phyloP scores from a whole-genome alignment of 1,140 invertebrate species.

The Lucilia sericata region DNA sequence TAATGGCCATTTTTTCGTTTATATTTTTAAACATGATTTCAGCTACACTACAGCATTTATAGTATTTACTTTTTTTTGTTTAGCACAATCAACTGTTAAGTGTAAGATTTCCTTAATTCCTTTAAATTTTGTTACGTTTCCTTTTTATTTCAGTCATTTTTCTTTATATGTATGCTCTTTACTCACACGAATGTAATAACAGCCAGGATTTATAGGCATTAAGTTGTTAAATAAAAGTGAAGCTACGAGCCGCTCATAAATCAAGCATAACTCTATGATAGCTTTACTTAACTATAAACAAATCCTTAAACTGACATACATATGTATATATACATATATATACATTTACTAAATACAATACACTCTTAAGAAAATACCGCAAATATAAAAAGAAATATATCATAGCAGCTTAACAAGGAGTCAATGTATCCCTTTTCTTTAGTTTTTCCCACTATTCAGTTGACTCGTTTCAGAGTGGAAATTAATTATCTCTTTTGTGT shows the following conservation, averaged over 20 bases:
- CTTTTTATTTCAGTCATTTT: not conserved
- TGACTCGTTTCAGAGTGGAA: no score
- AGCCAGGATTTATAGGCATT: slow-evolving; percentile 42
- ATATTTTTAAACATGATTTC: not conserved
- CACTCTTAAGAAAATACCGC: no score
- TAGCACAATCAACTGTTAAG: not conserved
- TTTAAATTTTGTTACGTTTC: not conserved
- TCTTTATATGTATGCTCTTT: not conserved
- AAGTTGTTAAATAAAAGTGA: slow-evolving; percentile 41
- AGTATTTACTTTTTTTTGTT: not conserved
- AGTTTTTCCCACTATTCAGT: no score
- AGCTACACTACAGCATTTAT: not conserved
- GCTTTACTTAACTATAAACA: slow-evolving; percentile 18
- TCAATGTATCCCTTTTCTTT: no score
- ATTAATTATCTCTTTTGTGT: no score
- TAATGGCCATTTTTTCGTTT: not conserved
- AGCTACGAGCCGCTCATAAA: slow-evolving; percentile 37
- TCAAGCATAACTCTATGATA: slow-evolving; percentile 25
- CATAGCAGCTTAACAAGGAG: no score
- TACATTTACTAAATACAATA: no score
- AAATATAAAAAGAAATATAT: no score
- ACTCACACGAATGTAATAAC: slow-evolving; percentile 31
- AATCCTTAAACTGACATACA: not conserved
- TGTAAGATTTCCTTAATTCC: not conserved
- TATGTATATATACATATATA: no score